A percentile compares a stretch with the other conserved stretches of the same genome.
Conservation (phyloP, 2,888 invertebrate species). For the Helleia helle region DNA sequence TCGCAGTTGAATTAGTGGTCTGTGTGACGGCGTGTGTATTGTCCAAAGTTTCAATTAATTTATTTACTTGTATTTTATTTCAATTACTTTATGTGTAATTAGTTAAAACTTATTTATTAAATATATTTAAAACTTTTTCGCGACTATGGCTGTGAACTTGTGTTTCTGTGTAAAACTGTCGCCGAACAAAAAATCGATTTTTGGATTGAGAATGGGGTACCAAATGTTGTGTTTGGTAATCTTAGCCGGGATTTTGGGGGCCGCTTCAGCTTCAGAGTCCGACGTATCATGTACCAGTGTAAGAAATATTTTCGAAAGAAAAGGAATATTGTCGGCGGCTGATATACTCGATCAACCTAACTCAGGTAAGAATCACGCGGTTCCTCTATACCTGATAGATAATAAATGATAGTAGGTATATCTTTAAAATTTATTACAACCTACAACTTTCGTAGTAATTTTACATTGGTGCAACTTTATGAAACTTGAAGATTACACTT, state of each 20-base stretch:
- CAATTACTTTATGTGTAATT: conserved; percentile 33
- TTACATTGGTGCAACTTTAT: no score
- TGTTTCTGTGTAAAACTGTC: conserved; percentile 66
- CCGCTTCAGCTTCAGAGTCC: conserved; percentile 44
- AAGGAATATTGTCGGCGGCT: conserved; percentile 61
- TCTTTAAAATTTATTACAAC: no score
- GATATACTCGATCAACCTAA: conserved; percentile 65
- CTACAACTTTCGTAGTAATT: no score
- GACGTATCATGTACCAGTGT: conserved; percentile 67
- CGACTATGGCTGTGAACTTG: conserved; percentile 66
- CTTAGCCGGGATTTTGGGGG: conserved; percentile 47
- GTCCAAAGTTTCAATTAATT: conserved; percentile 27
- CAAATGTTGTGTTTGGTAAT: conserved; percentile 62
- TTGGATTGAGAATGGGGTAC: conserved; percentile 60
- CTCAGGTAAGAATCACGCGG: conserved; percentile 62
- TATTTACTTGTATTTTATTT: conserved; percentile 37
- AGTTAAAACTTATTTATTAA: conserved; percentile 33
- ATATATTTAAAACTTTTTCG: conserved; percentile 27
- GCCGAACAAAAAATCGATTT: conserved; percentile 70
- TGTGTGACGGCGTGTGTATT: conserved; percentile 26
- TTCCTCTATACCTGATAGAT: conserved; percentile 31
- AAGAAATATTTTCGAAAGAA: conserved; percentile 63
- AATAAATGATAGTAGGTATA: conserved; percentile 24
- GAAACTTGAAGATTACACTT: no score
- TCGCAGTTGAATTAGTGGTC: conserved; percentile 50